Percentiles rank a stretch among this genome's conserved stretches.
phyloP scores from a whole-genome alignment of 2,888 invertebrate species.

The Drosophila monieri region DNA sequence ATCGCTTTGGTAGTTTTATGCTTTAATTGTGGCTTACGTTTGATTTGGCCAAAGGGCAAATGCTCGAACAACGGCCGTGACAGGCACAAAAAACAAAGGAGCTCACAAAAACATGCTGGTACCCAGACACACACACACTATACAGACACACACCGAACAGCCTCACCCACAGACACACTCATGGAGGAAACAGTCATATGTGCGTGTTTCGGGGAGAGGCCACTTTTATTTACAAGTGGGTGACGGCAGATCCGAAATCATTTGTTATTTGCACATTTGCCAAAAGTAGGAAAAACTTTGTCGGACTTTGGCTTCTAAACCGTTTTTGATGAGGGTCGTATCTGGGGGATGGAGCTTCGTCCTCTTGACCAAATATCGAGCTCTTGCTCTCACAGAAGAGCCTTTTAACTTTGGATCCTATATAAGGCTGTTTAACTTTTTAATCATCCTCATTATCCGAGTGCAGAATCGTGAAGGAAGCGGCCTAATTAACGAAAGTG shows the following conservation, averaged over 20 bases:
- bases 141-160: conserved; percentile 25
- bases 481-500: conserved; percentile 39
- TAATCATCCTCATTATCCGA: background rate
- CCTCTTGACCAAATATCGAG: conserved; percentile 51
- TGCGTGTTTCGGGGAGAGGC: conserved; percentile 6
- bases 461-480: conserved; percentile 16
- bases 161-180: conserved; percentile 44
- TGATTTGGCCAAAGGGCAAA: conserved; percentile 71
- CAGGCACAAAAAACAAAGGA: conserved; percentile 74
- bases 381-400: background rate
- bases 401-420: background rate
- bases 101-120: conserved; percentile 70
- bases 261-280: conserved; percentile 75
- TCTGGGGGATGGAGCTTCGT: conserved; percentile 1
- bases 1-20: conserved; percentile 64
- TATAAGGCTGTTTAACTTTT: background rate
- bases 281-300: conserved; percentile 62
- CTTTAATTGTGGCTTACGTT: conserved; percentile 77
- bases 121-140: conserved; percentile 49
- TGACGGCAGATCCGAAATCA: conserved; percentile 73
- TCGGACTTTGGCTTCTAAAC: conserved; percentile 55
- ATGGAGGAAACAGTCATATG: conserved; percentile 2
- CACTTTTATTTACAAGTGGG: conserved; percentile 73
- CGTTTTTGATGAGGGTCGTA: conserved; percentile 74
- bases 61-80: conserved; percentile 62